Conservation (phyloP, 2,797 vertebrate species). For the Arrhamphus sclerolepis region DNA sequence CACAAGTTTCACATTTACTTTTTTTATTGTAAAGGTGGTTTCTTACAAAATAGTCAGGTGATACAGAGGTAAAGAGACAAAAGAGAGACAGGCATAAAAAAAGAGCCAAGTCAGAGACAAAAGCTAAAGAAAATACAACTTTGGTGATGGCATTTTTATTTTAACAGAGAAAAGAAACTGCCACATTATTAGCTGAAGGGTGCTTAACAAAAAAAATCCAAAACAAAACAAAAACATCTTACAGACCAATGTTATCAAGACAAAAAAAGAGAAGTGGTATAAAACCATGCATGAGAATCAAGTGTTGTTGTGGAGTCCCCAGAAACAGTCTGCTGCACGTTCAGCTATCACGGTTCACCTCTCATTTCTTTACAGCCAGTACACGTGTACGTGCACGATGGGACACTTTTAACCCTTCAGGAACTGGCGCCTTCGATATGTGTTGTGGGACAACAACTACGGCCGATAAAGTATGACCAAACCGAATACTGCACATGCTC, state of each 20-base stretch:
- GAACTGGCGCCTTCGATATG: too few relatives aligned
- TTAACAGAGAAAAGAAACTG: slow-evolving; percentile 51
- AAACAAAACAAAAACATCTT: slow-evolving; percentile 7
- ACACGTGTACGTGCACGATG: slow-evolving; percentile 7
- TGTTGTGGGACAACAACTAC: slow-evolving; percentile 34
- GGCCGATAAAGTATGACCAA: slow-evolving; percentile 19
- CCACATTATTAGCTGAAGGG: slow-evolving; percentile 53
- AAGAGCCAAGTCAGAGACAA: slow-evolving; percentile 47
- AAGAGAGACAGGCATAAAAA: too few relatives aligned
- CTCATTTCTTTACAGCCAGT: neutral
- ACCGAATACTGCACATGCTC: slow-evolving; percentile 48
- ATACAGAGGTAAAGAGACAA: slow-evolving; percentile 73
- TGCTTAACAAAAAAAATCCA: slow-evolving; percentile 50
- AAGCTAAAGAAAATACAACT: slow-evolving; percentile 80
- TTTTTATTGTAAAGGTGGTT: slow-evolving; percentile 92
- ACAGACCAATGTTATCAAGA: slow-evolving; percentile 50
- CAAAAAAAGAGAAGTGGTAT: slow-evolving; percentile 25
- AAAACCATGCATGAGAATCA: slow-evolving; percentile 36
- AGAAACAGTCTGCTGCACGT: slow-evolving; percentile 29
- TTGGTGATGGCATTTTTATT: slow-evolving; percentile 82
- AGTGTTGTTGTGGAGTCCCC: slow-evolving; percentile 11
- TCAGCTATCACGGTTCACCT: neutral
- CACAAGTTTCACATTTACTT: slow-evolving; percentile 68
- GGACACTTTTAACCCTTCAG: neutral
- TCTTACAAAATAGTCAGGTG: slow-evolving; percentile 91